Evolutionary conservation across 2,888 invertebrate species (phyloP), one percentile per base, ranked within the genome.

Genomic region (Protophormia terraenovae): DNA sequence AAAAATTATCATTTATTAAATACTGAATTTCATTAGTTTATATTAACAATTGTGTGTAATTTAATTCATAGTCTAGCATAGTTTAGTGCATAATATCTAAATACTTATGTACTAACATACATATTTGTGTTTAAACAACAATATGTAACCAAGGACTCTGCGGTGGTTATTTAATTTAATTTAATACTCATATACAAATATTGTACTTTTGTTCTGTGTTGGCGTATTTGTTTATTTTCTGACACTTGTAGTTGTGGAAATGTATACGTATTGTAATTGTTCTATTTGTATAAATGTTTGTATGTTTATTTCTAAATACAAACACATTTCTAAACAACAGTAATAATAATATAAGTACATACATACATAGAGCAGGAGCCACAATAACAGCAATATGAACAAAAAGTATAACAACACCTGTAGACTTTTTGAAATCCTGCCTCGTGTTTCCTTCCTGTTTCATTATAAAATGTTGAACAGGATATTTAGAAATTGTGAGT

Each of bases 381-480:
- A 22, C 14, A 66, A 19, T 66, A 53, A 12, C 22, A 27, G 8
- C 32, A 60, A 14, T 16, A 53, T 8, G 24, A 71, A 7, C 53
- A 55, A 22, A 19, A 32, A 19, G 53, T 24, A 35, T n/a, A 38
- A 35, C 58, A 77, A 69, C 66, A 77, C 66, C 76, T 77, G 76
- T 67, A 53, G 16, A 6, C n/a, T 53, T 50, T 73, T 67, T 69
- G 69, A 19, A 78, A 50, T 62, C 45, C 55, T 69, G 62, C 60
- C 47, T 78, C 35, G 32, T 67, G 60, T 62, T 78, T 78, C 62
- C 69, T 62, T 69, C 69, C 77, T 10, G 41, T 58, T 58, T 62
- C 24, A 22, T 60, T 47, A n/a, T 47, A 50, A 62, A 71, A 78
- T 35, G 50, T 69, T 69, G 60, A 19, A 62, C 69, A 35, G 78